Percentiles rank a stretch among this genome's conserved stretches.
These are phyloP conservation scores for Ectobius pallidus DNA, from an alignment of 2,888 invertebrate species.

Conservation along the genomic window DNA sequence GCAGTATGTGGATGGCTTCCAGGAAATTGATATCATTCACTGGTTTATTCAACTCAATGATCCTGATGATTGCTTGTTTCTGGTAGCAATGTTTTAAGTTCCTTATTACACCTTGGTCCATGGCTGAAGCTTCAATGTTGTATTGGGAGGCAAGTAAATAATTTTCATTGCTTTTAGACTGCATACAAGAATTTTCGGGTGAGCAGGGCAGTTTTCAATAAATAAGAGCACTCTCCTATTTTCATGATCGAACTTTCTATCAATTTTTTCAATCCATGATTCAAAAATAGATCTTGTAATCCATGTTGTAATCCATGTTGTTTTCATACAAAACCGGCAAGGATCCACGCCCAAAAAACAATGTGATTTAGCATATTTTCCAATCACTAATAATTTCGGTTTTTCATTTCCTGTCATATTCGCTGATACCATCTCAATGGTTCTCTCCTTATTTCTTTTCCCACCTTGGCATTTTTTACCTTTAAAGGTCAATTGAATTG, in stretches of 20 bases:
- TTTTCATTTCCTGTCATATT: neutral
- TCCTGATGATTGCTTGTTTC: neutral
- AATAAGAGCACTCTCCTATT: neutral
- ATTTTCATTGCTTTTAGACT: neutral
- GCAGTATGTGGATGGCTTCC: conserved; percentile 8
- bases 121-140: neutral
- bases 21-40: neutral
- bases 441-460: neutral
- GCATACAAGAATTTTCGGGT: neutral
- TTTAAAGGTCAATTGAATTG: too few relatives aligned
- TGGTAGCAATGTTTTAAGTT: neutral
- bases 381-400: neutral
- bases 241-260: neutral
- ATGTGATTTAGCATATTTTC: conserved; percentile 2
- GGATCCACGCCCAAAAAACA: neutral
- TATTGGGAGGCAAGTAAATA: neutral
- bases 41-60: neutral
- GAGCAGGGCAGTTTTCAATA: neutral
- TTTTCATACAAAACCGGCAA: neutral
- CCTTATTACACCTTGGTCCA: neutral
- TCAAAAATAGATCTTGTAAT: neutral
- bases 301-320: too few relatives aligned
- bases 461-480: neutral
- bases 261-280: neutral
- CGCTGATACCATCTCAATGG: neutral